Conservation (phyloP, 2,797 vertebrate genomes). For the Sebastiscus tertius region DNA sequence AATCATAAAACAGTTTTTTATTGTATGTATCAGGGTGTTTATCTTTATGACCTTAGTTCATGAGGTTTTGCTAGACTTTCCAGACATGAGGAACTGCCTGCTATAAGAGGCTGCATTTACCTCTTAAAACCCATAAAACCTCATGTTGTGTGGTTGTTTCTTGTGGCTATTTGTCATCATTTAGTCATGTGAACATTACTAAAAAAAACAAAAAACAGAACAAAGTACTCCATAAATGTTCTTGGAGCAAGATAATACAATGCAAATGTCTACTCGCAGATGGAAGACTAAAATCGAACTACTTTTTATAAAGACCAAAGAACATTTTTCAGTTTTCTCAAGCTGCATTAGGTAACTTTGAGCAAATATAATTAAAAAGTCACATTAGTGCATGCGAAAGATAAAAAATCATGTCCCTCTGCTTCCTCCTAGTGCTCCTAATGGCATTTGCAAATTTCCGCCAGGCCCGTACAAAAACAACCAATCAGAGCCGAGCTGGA, state of each 20-base stretch:
- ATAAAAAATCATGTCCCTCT: background rate
- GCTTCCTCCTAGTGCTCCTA: too few relatives aligned
- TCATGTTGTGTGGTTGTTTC: slow-evolving; percentile 9
- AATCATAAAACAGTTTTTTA: background rate
- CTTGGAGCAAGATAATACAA: background rate
- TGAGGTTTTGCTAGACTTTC: background rate
- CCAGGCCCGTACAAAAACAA: background rate
- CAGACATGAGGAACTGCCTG: background rate
- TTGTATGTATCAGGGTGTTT: background rate
- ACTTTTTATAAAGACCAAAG: background rate
- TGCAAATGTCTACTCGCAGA: background rate
- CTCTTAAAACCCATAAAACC: slow-evolving; percentile 12
- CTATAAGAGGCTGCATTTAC: slow-evolving; percentile 1
- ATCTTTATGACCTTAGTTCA: background rate
- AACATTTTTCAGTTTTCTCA: background rate
- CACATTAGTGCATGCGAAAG: background rate
- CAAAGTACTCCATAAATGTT: background rate
- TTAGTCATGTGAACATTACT: background rate
- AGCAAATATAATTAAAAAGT: too few relatives aligned
- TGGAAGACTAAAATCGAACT: background rate
- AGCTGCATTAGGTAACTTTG: too few relatives aligned
- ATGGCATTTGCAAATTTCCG: too few relatives aligned
- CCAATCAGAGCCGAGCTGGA: background rate
- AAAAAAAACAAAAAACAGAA: background rate
- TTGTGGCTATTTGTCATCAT: slow-evolving; percentile 5